These are phyloP conservation scores for Theristicus caerulescens DNA, from an alignment of 2,113 vertebrate species.

Conservation along the genomic window DNA sequence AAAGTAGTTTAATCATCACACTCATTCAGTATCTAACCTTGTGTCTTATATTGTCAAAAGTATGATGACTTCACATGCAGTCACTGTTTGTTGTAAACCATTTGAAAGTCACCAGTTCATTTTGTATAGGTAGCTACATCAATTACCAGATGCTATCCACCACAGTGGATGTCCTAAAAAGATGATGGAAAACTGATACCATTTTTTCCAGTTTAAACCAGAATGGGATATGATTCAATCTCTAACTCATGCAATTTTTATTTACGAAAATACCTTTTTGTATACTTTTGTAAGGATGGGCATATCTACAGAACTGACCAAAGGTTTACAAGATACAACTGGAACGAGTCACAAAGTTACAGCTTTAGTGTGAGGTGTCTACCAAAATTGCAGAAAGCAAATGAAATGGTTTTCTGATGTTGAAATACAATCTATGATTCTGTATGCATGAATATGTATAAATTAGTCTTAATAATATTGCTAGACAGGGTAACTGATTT, in stretches of 20 bases:
- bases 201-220: not conserved
- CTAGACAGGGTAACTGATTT: slow-evolving; percentile 53
- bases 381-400: not conserved
- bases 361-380: not conserved
- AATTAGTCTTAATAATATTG: not conserved
- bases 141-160: not conserved
- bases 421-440: not conserved
- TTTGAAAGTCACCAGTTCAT: not conserved
- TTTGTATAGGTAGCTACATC: not conserved
- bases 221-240: not conserved
- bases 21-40: not conserved
- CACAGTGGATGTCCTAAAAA: not conserved
- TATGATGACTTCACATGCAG: not conserved
- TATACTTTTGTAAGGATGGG: not conserved
- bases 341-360: not conserved
- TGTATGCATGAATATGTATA: not conserved
- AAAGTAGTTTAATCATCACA: not conserved
- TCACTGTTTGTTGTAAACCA: not conserved
- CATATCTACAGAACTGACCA: not conserved
- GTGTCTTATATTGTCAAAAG: not conserved
- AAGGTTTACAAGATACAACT: not conserved
- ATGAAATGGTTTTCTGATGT: not conserved
- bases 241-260: not conserved
- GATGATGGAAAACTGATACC: not conserved
- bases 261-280: not conserved